These are phyloP conservation scores for Artibeus lituratus DNA, from an alignment of 2,797 vertebrate species.

Conservation along the genomic window DNA sequence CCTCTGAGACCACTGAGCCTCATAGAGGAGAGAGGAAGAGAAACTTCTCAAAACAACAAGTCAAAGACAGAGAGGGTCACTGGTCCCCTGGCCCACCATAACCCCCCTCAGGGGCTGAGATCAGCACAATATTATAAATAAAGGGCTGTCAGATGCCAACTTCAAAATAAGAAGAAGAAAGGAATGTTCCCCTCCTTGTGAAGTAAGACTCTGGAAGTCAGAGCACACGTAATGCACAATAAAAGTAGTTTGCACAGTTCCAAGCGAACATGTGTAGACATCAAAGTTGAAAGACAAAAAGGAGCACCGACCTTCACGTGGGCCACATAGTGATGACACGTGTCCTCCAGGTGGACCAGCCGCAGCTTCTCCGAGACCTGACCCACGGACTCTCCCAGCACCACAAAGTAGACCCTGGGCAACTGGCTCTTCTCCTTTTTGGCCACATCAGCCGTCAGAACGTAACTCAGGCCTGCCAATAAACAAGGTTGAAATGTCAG, in stretches of 20 bases:
- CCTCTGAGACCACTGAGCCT: neutral
- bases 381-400: constrained; percentile 88
- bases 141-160: neutral
- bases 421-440: constrained; percentile 92
- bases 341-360: constrained; percentile 86
- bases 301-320: constrained; percentile 91
- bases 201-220: neutral
- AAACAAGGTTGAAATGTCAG: constrained; percentile 41
- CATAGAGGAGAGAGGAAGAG: neutral
- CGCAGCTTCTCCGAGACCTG: constrained; percentile 88
- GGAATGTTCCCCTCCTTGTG: neutral
- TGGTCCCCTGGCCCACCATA: neutral
- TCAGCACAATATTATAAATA: neutral
- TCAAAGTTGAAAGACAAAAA: neutral
- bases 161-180: neutral
- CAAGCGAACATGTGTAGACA: neutral
- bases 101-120: neutral
- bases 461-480: constrained; percentile 90
- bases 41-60: neutral
- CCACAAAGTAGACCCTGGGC: constrained; percentile 90
- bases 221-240: neutral
- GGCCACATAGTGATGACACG: constrained; percentile 89
- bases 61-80: neutral
- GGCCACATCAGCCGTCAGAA: constrained; percentile 92
- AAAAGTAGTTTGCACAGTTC: neutral